phyloP scores from a whole-genome alignment of 2,113 vertebrate species.

The Leucosticte australis region DNA sequence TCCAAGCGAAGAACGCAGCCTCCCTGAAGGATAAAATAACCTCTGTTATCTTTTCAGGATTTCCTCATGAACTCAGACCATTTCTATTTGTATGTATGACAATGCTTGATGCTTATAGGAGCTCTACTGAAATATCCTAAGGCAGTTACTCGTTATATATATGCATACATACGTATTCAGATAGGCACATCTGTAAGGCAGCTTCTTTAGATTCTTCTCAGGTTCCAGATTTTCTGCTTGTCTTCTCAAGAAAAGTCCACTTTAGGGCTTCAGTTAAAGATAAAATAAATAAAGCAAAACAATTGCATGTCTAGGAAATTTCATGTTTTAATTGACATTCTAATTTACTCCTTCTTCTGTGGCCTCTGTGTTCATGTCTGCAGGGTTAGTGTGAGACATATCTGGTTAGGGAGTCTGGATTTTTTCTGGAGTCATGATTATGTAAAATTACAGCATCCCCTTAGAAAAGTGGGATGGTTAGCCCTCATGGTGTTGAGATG shows the following conservation, averaged over 20 bases:
- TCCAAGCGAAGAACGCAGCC: not conserved
- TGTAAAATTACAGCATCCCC: not conserved
- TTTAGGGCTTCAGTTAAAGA: not conserved
- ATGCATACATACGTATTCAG: not conserved
- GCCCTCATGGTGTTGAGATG: not conserved
- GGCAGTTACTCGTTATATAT: not conserved
- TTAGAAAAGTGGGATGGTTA: not conserved
- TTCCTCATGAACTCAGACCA: not conserved
- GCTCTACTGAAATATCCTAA: not conserved
- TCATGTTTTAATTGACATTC: not conserved
- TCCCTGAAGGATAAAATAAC: not conserved
- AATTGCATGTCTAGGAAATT: not conserved
- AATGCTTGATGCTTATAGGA: not conserved
- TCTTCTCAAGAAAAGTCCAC: not conserved
- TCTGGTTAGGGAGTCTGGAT: not conserved
- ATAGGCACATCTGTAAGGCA: not conserved
- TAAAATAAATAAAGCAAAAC: not conserved
- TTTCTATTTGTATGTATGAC: not conserved
- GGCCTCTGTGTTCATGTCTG: not conserved
- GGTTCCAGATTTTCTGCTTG: not conserved
- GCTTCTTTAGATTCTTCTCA: not conserved
- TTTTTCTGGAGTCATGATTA: slow-evolving; percentile 23
- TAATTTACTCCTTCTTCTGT: not conserved
- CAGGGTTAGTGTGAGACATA: not conserved
- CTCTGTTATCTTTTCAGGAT: not conserved